Percentiles rank a stretch among this genome's conserved stretches.
These are phyloP conservation scores for Harpagifer antarcticus DNA, from an alignment of 2,797 vertebrate genomes.

Conservation along the genomic window DNA sequence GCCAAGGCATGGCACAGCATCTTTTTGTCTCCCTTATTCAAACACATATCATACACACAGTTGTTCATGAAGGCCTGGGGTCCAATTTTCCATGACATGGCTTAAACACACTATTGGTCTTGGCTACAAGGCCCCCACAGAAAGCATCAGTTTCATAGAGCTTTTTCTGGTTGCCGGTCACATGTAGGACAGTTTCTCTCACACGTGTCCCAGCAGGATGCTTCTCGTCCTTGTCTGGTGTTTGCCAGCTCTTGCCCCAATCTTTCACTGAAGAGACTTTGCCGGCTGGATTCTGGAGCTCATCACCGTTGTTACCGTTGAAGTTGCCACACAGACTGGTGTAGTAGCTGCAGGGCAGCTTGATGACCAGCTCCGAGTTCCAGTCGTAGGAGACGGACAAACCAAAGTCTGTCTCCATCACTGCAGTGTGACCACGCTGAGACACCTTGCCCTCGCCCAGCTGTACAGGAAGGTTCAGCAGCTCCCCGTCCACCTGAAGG, in stretches of 20 bases:
- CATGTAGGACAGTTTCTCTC: constrained; percentile 78
- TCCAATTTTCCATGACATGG: constrained; percentile 75
- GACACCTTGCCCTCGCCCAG: constrained; percentile 70
- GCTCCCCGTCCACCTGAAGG: constrained; percentile 82
- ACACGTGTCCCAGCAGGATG: constrained; percentile 81
- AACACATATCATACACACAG: constrained; percentile 87
- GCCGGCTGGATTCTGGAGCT: constrained; percentile 64
- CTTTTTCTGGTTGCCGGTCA: not conserved
- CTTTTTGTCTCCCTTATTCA: constrained; percentile 72
- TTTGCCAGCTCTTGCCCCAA: constrained; percentile 86
- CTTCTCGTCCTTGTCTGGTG: constrained; percentile 69
- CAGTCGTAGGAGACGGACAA: constrained; percentile 86
- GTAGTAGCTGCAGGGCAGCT: constrained; percentile 79
- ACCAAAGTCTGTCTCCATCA: constrained; percentile 83
- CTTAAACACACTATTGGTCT: constrained; percentile 73
- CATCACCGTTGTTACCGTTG: constrained; percentile 80
- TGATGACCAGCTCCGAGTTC: constrained; percentile 80
- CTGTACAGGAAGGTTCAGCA: constrained; percentile 79
- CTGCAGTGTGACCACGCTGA: constrained; percentile 70
- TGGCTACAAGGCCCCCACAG: constrained; percentile 83
- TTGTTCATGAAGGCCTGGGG: constrained; percentile 80
- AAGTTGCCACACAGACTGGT: constrained; percentile 87
- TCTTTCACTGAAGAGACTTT: constrained; percentile 56
- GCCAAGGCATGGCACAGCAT: constrained; percentile 83
- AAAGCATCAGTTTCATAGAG: constrained; percentile 63